Evolutionary conservation across 2,113 vertebrate species (phyloP).

Genomic region (Etheostoma spectabile): DNA sequence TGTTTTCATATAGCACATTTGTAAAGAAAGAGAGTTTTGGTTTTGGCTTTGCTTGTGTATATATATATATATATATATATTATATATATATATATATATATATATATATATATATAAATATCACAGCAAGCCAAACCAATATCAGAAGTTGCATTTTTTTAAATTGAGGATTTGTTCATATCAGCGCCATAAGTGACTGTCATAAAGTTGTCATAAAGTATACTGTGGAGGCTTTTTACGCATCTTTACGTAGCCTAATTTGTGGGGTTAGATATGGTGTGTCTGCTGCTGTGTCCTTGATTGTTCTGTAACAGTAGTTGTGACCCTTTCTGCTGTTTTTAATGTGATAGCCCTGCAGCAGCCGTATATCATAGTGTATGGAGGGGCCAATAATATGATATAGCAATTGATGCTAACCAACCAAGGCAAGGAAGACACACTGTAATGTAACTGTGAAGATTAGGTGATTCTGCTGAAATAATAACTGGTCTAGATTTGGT

Average conservation of each 20-base stretch:
- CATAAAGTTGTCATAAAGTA: conserved; percentile 1
- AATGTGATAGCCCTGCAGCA: neutral
- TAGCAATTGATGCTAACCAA: conserved; percentile 1
- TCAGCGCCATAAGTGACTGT: neutral
- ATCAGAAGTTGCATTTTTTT: neutral
- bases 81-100: no score
- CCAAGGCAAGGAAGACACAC: neutral
- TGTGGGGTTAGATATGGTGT: neutral
- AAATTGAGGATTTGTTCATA: neutral
- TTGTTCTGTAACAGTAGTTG: neutral
- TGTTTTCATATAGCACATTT: neutral
- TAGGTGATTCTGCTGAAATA: neutral
- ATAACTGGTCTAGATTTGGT: conserved; percentile 7
- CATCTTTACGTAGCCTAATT: neutral
- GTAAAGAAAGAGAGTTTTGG: no score
- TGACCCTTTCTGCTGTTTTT: conserved; percentile 6
- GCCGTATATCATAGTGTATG: neutral
- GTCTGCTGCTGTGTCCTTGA: conserved; percentile 5
- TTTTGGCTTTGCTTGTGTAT: no score
- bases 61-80: no score
- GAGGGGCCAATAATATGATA: neutral
- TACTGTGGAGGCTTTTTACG: neutral
- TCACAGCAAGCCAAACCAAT: neutral
- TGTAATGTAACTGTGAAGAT: neutral
- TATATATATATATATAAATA: no score